Conservation (phyloP, 1,140 invertebrate genomes). For the Leptinotarsa undecemlineata region DNA sequence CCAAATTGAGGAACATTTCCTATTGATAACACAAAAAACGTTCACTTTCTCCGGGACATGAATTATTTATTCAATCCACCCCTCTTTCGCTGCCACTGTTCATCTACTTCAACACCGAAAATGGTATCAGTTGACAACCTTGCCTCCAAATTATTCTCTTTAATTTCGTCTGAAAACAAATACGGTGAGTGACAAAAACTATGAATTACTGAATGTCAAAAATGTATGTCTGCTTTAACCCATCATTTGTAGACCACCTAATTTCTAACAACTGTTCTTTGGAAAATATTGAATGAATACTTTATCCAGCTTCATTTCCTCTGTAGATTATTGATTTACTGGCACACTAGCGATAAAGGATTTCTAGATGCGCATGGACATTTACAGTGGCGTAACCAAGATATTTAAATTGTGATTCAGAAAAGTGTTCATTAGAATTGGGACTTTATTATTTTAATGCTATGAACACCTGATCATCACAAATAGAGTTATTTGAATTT, state of each 20-base stretch:
- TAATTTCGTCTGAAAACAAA: conserved; percentile 39
- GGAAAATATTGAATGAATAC: conserved; percentile 12
- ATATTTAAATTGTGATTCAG: too few relatives aligned
- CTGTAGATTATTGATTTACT: conserved; percentile 4
- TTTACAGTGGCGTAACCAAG: neutral
- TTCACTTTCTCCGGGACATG: neutral
- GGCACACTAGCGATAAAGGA: neutral
- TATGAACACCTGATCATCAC: too few relatives aligned
- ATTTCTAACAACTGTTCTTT: too few relatives aligned
- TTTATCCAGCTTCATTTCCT: conserved; percentile 1
- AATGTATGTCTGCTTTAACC: too few relatives aligned
- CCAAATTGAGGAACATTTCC: too few relatives aligned
- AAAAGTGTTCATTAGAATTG: too few relatives aligned
- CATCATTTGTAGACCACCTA: too few relatives aligned
- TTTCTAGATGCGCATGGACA: neutral
- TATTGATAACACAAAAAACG: too few relatives aligned
- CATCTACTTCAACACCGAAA: neutral
- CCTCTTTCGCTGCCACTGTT: neutral
- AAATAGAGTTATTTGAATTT: too few relatives aligned
- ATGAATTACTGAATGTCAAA: neutral
- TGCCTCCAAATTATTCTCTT: conserved; percentile 44
- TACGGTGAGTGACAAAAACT: conserved; percentile 38
- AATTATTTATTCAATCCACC: neutral
- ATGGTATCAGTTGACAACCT: conserved; percentile 50
- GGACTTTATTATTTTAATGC: too few relatives aligned